Evolutionary conservation across 2,888 invertebrate genomes (phyloP).

Genomic region (Eupithecia inturbata): DNA sequence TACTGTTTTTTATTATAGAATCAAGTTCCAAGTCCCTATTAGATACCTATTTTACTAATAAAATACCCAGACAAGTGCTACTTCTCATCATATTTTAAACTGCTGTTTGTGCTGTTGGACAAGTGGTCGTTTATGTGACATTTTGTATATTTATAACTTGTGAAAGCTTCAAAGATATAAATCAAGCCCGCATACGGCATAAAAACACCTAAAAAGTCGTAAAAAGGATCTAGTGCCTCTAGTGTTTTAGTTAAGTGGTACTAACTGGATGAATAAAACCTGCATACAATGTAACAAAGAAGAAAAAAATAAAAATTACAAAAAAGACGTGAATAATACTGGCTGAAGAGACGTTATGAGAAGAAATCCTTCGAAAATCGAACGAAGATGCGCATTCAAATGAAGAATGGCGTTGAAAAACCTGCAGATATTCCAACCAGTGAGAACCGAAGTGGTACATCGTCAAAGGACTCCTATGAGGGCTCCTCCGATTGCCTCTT

Average conservation of each 20-base stretch:
- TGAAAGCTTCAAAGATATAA: constrained; percentile 21
- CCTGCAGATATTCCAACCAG: constrained; percentile 69
- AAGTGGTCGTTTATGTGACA: constrained; percentile 6
- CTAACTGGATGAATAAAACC: constrained; percentile 1
- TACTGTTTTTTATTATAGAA: background rate
- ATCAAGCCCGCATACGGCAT: constrained; percentile 25
- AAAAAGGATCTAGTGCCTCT: background rate
- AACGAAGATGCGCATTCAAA: constrained; percentile 48
- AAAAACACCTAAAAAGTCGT: background rate
- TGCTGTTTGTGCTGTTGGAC: constrained; percentile 8
- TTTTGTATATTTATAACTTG: constrained; percentile 10
- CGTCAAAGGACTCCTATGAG: constrained; percentile 71
- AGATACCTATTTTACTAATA: background rate
- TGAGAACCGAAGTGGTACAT: constrained; percentile 68
- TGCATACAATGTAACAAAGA: background rate
- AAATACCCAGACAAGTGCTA: constrained; percentile 20
- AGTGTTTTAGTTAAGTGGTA: background rate
- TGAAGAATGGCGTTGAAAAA: constrained; percentile 75
- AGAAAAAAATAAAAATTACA: background rate
- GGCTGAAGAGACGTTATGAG: constrained; percentile 18
- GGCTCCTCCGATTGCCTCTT: constrained; percentile 70
- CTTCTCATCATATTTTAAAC: constrained; percentile 27
- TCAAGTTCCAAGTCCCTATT: background rate
- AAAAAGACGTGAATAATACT: background rate
- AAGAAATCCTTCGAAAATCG: constrained; percentile 33